Evolutionary conservation across 53 echinoderm and acorn worm genomes (phyloP).

Genomic region (Holothuria scabra): DNA sequence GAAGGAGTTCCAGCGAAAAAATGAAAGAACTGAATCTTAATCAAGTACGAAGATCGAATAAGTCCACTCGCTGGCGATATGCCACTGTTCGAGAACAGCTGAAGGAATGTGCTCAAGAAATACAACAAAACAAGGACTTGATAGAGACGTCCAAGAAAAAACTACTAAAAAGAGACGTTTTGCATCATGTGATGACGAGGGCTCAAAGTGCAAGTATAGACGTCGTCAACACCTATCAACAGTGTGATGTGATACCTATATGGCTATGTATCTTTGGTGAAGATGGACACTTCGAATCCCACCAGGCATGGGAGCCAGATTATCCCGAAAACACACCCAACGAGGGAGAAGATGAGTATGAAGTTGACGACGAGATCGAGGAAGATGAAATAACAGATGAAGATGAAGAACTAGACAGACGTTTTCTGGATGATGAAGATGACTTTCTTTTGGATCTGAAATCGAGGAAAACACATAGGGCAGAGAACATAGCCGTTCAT

Average conservation of each 20-base stretch:
- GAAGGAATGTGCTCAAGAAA: slow-evolving; percentile 9
- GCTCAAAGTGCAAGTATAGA: slow-evolving; percentile 13
- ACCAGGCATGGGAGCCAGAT: background rate
- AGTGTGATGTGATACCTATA: slow-evolving; percentile 3
- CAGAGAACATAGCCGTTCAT: background rate
- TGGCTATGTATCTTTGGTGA: slow-evolving; percentile 25
- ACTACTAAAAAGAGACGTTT: slow-evolving; percentile 50
- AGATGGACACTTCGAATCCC: background rate
- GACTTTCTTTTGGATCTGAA: background rate
- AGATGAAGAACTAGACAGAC: slow-evolving; percentile 21
- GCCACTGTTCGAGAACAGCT: slow-evolving; percentile 41
- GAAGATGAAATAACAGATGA: slow-evolving; percentile 12
- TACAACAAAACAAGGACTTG: slow-evolving; percentile 42
- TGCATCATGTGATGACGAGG: slow-evolving; percentile 43
- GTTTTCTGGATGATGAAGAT: slow-evolving; percentile 34
- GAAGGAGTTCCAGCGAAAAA: slow-evolving; percentile 79
- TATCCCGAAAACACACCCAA: no score
- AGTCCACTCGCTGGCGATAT: slow-evolving; percentile 22
- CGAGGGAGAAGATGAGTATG: no score
- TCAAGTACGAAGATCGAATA: slow-evolving; percentile 39
- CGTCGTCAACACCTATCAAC: background rate
- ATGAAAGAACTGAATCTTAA: slow-evolving; percentile 73
- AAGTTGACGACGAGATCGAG: background rate
- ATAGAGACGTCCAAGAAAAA: slow-evolving; percentile 56
- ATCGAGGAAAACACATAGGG: background rate